A percentile compares a stretch with the other conserved stretches of the same genome.
phyloP scores from a whole-genome alignment of 2,113 vertebrate genomes.

The Etheostoma spectabile region DNA sequence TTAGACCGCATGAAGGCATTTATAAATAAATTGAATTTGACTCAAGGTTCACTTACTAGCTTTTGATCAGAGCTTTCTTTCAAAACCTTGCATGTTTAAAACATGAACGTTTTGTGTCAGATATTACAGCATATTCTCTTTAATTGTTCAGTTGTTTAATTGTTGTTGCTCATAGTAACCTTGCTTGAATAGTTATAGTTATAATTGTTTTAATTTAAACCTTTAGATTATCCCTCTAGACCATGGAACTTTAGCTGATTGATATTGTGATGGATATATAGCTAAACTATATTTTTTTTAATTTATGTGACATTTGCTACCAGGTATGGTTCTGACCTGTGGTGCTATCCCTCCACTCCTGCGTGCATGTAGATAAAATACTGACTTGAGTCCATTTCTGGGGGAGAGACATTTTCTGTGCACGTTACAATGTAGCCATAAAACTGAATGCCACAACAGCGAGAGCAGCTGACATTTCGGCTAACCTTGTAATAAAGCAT shows the following conservation, averaged over 20 bases:
- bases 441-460: conserved; percentile 57
- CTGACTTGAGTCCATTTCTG: conserved; percentile 30
- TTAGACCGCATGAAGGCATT: conserved; percentile 14
- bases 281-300: background rate
- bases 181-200: background rate
- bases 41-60: background rate
- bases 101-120: background rate
- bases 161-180: background rate
- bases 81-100: conserved; percentile 1
- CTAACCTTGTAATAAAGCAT: conserved; percentile 75
- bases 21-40: conserved; percentile 36
- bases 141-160: background rate
- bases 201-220: background rate
- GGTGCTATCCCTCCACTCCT: background rate
- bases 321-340: background rate
- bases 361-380: conserved; percentile 19
- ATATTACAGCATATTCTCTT: background rate
- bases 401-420: conserved; percentile 21
- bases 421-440: conserved; percentile 51
- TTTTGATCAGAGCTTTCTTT: background rate
- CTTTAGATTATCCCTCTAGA: background rate
- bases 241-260: background rate
- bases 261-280: background rate
- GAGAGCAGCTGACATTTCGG: conserved; percentile 66
- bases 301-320: conserved; percentile 7